Evolutionary conservation across 2,797 vertebrate genomes (phyloP), one percentile per base, ranked within the genome.

Genomic region (Alcedo atthis): DNA sequence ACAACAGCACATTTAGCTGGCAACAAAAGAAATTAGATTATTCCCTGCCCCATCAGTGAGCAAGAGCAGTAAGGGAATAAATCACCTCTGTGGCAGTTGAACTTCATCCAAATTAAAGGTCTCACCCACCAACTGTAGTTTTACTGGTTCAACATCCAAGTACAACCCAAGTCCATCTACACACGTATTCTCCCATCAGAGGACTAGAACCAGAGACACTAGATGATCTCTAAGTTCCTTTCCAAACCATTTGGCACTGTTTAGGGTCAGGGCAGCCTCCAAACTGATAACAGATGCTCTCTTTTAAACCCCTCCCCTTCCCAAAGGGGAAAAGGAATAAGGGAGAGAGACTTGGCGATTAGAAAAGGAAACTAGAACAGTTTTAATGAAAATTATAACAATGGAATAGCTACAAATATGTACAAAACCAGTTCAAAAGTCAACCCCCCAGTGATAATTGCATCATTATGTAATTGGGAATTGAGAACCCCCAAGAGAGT

Each of bases 11-110:
- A 43, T 92, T 90, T 84, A 83, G 85, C 54, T 54, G 54, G 62
- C 1, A 9, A 48, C 73, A 69, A 64, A 78, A 81, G 74, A 75
- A 86, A 94, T 33, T 6, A 61, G 45, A 89, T 90, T 84, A 83
- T 78, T 90, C 80, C 74, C 66, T 68, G 25, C 46, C 93, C 68
- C 48, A 45, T 63, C 75, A 48, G 30, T 8, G 32, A 80, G 53
- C 49, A 78, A 33, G 28, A 90, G 70, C 42, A 53, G 54, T 17
- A 80, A 73, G 30, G 59, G 74, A 74, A 84, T 46, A 81, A 90
- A n/a, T 25, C 46, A 28, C 15, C 14, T 42, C 51, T 13, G 21
- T 24, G 67, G n/a, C 54, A 57, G 58, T 49, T 64, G 30, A 61
- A 32, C 66, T 68, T 81, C 5, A 37, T 40, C 81, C 37, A 1